phyloP scores from a whole-genome alignment of 2,888 invertebrate genomes.

The Timema cristinae region DNA sequence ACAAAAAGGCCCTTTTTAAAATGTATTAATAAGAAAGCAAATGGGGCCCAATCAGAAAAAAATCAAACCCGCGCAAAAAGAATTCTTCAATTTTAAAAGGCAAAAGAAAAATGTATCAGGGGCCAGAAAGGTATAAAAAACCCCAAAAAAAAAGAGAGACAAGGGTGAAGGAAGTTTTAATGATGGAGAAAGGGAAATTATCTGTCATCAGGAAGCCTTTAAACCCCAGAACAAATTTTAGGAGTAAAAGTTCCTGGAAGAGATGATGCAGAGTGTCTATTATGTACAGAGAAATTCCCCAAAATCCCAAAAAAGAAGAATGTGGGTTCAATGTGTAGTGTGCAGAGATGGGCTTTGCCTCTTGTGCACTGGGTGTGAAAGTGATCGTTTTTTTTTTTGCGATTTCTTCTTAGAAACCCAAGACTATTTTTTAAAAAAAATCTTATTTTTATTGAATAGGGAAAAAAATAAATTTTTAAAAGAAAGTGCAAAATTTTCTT shows the following conservation, averaged over 20 bases:
- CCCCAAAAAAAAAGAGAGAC: neutral
- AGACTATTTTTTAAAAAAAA: neutral
- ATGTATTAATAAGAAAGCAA: neutral
- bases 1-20: neutral
- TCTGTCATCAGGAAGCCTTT: slow-evolving; percentile 5
- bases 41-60: neutral
- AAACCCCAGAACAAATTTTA: neutral
- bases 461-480: no score
- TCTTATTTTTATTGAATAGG: no score
- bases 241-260: neutral
- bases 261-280: slow-evolving; percentile 2
- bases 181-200: neutral
- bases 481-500: no score
- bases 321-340: neutral
- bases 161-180: neutral
- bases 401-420: neutral
- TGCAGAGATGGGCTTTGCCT: neutral
- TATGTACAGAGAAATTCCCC: slow-evolving; percentile 4
- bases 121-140: neutral
- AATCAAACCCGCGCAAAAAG: neutral
- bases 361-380: slow-evolving; percentile 12
- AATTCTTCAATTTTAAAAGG: neutral
- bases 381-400: neutral
- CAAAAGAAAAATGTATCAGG: neutral
- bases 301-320: neutral